Evolutionary conservation across 37 sponge, comb jelly and placozoan genomes (phyloP).

Genomic region (Haliclona indistincta): DNA sequence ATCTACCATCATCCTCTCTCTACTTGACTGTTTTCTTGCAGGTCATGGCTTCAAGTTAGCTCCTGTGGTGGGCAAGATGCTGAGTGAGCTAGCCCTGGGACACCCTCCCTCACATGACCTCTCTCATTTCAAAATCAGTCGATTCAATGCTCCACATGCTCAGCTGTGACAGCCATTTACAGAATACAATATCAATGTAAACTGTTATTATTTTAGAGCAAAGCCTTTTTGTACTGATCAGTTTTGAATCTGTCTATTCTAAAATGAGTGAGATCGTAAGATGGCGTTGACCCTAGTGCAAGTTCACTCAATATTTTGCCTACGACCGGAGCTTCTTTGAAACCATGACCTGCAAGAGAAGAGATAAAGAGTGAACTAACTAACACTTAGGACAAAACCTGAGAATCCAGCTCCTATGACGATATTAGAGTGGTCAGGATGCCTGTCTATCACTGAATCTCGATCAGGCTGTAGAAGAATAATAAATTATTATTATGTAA

Average conservation of each 20-base stretch:
- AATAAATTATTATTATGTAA: too few relatives aligned
- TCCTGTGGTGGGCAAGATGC: constrained; percentile 12
- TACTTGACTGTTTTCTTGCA: too few relatives aligned
- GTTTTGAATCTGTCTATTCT: constrained; percentile 16
- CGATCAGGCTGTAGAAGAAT: constrained; percentile 54
- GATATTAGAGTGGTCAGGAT: constrained; percentile 61
- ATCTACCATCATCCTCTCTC: background rate
- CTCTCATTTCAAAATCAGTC: background rate
- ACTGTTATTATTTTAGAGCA: too few relatives aligned
- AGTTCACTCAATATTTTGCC: constrained; percentile 72
- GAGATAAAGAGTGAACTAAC: background rate
- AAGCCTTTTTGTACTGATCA: background rate
- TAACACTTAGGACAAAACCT: too few relatives aligned
- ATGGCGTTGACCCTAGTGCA: constrained; percentile 40
- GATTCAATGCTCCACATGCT: background rate
- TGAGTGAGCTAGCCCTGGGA: constrained; percentile 61
- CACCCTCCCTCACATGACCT: constrained; percentile 54
- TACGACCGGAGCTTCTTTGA: constrained; percentile 77
- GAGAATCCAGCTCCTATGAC: constrained; percentile 82
- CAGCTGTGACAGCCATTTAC: too few relatives aligned
- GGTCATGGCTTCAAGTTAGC: constrained; percentile 21
- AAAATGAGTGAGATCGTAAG: constrained; percentile 72
- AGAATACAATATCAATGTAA: too few relatives aligned
- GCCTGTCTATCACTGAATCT: constrained; percentile 61
- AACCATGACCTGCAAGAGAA: constrained; percentile 76